Conservation (phyloP, 2,797 vertebrate species). For the Oryzias sinensis region DNA sequence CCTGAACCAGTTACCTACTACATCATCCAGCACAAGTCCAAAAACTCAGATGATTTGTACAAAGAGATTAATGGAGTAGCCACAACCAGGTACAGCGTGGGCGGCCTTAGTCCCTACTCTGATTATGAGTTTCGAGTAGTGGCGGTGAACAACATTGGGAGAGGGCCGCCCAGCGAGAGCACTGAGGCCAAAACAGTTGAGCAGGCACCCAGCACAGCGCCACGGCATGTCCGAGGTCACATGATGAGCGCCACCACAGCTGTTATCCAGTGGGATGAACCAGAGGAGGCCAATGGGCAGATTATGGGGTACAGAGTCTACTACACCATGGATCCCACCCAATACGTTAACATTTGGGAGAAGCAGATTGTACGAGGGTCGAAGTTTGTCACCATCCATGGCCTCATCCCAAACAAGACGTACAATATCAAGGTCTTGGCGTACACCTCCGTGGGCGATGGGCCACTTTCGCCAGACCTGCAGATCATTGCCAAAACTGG, state of each 20-base stretch:
- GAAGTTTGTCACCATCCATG: constrained; percentile 93
- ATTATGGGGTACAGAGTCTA: constrained; percentile 97
- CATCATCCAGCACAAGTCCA: constrained; percentile 97
- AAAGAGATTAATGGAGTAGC: constrained; percentile 98
- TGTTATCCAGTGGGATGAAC: constrained; percentile 97
- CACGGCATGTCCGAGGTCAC: constrained; percentile 91
- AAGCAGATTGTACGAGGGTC: constrained; percentile 95
- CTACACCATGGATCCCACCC: constrained; percentile 90
- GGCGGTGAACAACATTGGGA: constrained; percentile 96
- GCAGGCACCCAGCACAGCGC: constrained; percentile 95
- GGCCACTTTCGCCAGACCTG: constrained; percentile 93
- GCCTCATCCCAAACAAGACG: constrained; percentile 92
- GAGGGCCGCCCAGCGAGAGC: constrained; percentile 90
- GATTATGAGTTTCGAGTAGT: constrained; percentile 96
- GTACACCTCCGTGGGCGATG: constrained; percentile 96
- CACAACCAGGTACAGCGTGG: constrained; percentile 96
- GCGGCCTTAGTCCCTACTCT: constrained; percentile 95
- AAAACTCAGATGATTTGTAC: constrained; percentile 89
- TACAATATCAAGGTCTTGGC: constrained; percentile 97
- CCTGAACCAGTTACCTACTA: constrained; percentile 97
- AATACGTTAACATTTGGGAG: constrained; percentile 93
- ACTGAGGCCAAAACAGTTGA: constrained; percentile 95
- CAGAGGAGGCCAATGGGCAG: constrained; percentile 95
- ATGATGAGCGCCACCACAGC: constrained; percentile 97
- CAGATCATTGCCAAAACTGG: constrained; percentile 98